These are phyloP conservation scores for Myotis myotis DNA, from an alignment of 2,797 vertebrate genomes.

Conservation along the genomic window DNA sequence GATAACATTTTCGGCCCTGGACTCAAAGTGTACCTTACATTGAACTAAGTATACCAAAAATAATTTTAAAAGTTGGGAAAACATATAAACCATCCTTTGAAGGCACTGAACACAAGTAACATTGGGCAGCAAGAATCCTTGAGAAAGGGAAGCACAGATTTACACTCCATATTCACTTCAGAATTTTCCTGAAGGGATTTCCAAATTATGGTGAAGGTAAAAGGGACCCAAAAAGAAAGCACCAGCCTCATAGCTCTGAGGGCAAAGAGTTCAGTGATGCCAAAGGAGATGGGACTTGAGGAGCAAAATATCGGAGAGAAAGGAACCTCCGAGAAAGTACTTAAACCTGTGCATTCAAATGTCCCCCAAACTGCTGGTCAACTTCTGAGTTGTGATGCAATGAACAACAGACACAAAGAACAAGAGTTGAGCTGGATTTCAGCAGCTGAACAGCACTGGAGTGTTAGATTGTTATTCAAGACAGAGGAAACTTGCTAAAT, in stretches of 20 bases:
- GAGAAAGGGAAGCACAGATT: background rate
- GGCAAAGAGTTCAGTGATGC: background rate
- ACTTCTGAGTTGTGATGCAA: background rate
- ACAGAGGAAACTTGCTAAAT: background rate
- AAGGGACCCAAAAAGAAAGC: background rate
- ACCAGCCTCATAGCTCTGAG: background rate
- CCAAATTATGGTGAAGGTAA: background rate
- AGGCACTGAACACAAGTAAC: background rate
- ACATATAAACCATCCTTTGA: background rate
- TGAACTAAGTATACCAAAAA: constrained; percentile 8
- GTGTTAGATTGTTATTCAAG: background rate
- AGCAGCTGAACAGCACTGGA: background rate
- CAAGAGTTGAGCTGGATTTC: background rate
- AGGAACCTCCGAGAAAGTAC: background rate
- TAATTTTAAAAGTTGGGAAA: background rate
- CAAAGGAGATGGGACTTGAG: background rate
- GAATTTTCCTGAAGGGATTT: background rate
- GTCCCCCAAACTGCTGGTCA: background rate
- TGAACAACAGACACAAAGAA: background rate
- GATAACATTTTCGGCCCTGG: background rate
- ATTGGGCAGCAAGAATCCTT: background rate
- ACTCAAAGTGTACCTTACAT: background rate
- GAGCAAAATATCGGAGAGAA: background rate
- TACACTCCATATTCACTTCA: background rate
- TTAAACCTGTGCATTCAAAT: background rate